phyloP scores from a whole-genome alignment of 2,888 invertebrate species.

The Mimachlamys varia region DNA sequence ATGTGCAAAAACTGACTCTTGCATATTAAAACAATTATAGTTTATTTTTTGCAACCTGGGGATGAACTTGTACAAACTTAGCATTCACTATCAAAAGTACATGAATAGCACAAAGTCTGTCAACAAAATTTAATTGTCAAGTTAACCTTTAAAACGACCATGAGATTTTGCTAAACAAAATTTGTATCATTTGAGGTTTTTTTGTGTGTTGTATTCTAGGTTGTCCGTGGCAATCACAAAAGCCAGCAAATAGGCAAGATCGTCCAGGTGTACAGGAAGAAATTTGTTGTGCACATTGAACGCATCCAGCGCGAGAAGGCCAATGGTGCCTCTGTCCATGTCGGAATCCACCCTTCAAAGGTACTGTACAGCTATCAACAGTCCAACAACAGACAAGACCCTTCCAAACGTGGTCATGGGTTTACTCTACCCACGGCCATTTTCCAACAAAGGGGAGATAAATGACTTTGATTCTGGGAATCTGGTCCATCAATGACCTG shows the following conservation, averaged over 20 bases:
- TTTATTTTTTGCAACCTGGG: no score
- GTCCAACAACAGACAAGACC: background rate
- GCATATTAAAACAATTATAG: no score
- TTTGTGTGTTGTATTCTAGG: conserved; percentile 84
- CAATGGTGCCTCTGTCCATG: conserved; percentile 98
- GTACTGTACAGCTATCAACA: conserved; percentile 82
- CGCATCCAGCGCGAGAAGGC: conserved; percentile 99
- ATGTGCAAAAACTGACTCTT: no score
- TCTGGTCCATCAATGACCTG: conserved; percentile 32
- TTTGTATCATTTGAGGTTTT: no score
- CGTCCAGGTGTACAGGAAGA: conserved; percentile 98
- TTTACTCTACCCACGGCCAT: background rate
- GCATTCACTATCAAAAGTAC: no score
- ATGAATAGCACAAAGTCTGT: no score
- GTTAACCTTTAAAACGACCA: no score
- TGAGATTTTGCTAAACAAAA: no score
- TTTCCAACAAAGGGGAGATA: conserved; percentile 12
- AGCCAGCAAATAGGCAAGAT: conserved; percentile 99
- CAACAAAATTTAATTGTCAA: no score
- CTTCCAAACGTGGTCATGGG: background rate
- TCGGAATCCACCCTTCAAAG: conserved; percentile 99
- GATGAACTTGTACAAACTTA: no score
- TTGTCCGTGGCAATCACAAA: conserved; percentile 99
- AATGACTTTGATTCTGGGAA: conserved; percentile 31
- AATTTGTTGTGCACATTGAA: conserved; percentile 99